Evolutionary conservation across 2,797 vertebrate genomes (phyloP).

Genomic region (Clarias fuscus): DNA sequence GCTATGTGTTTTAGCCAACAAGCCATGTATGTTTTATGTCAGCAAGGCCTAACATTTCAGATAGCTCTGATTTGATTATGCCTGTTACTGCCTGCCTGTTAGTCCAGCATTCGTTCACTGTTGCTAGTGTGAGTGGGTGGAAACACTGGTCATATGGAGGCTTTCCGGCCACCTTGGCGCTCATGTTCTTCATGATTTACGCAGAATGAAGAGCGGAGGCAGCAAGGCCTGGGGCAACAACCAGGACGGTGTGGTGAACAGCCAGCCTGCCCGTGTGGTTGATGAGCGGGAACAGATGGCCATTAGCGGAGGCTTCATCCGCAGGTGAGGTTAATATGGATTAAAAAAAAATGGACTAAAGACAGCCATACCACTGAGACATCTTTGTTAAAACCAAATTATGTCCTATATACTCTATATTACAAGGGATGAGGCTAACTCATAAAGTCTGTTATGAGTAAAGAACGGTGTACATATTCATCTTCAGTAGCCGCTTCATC

Average conservation of each 20-base stretch:
- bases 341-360: neutral
- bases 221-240: constrained; percentile 99
- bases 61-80: constrained; percentile 44
- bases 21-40: constrained; percentile 66
- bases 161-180: constrained; percentile 36
- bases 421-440: neutral
- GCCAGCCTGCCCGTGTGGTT: constrained; percentile 89
- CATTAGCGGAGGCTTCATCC: constrained; percentile 91
- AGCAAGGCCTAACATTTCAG: constrained; percentile 62
- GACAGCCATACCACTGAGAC: neutral
- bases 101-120: constrained; percentile 57
- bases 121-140: constrained; percentile 44
- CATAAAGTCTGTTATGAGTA: neutral
- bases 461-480: neutral
- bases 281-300: constrained; percentile 94
- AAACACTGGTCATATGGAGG: constrained; percentile 42
- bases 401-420: neutral
- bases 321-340: constrained; percentile 74
- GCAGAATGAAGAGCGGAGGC: constrained; percentile 93
- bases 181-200: constrained; percentile 45
- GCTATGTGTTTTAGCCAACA: constrained; percentile 58
- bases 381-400: neutral
- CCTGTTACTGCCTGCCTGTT: constrained; percentile 73
- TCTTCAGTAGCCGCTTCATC: neutral
- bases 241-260: constrained; percentile 90